Evolutionary conservation across 2,113 vertebrate genomes (phyloP).

Genomic region (Nansenia antarctica): DNA sequence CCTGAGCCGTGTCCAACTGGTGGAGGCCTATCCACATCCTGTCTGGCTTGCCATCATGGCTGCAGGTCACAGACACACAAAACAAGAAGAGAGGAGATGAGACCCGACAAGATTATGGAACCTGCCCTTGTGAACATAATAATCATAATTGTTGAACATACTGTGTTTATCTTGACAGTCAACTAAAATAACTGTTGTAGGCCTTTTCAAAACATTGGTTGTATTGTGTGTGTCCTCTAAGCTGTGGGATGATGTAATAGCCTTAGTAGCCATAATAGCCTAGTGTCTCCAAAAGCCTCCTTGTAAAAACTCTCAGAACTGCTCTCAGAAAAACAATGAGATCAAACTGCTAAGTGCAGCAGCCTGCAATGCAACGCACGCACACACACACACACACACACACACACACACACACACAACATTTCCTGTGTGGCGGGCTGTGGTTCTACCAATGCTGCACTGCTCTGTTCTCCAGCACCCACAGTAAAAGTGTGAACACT

Average conservation of each 20-base stretch:
- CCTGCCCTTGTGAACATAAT: neutral
- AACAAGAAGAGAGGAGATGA: conserved; percentile 5
- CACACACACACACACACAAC: too few relatives aligned
- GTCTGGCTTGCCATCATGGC: conserved; percentile 64
- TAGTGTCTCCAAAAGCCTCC: neutral
- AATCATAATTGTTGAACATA: neutral
- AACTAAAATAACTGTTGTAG: neutral
- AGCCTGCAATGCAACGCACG: neutral
- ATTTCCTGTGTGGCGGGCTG: too few relatives aligned
- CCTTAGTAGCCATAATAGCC: too few relatives aligned
- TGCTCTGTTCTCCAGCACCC: neutral
- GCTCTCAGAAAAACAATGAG: neutral
- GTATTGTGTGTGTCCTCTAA: neutral
- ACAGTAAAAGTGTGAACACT: neutral
- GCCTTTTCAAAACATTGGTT: neutral
- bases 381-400: too few relatives aligned
- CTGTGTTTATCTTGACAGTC: neutral
- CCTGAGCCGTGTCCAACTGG: conserved; percentile 84
- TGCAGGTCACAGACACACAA: conserved; percentile 23
- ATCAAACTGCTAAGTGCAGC: neutral
- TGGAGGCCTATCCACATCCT: conserved; percentile 94
- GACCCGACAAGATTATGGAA: too few relatives aligned
- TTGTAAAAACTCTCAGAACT: neutral
- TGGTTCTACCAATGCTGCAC: too few relatives aligned
- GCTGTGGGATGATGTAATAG: too few relatives aligned